Evolutionary conservation across 2,797 vertebrate genomes (phyloP), one percentile per base, ranked within the genome.

Genomic region (Petrocephalus sullivani): DNA sequence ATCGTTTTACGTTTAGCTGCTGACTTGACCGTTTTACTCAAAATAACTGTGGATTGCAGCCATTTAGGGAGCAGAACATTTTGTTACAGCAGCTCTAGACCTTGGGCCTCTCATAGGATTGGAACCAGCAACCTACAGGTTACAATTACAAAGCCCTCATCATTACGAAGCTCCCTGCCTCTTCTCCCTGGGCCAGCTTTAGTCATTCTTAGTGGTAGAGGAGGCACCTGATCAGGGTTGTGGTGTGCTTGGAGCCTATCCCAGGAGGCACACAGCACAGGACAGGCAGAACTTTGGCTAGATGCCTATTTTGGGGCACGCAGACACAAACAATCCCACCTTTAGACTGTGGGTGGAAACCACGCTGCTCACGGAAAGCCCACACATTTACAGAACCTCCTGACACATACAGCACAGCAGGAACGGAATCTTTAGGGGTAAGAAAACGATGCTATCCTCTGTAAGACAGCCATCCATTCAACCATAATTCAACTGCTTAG

Each of bases 81-180:
- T 46, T 46, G 6, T 46, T 78, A 46, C 16, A 46, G 71, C 37
- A 75, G 37, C 19, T 75, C 14, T 8, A 75, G 33, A 49, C 33
- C 46, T 83, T 83, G 19, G 41, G 49, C 3, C 81, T 53, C 81
- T 51, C 49, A 21, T 10, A 4, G 41, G 49, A 49, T 21, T 51
- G n/a, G 49, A 83, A 53, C 49, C 81, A 51, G 49, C 81, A 83
- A 83, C n/a, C 81, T 83, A 21, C n/a, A 49, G 81, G 81, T 53
- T 49, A 19, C 16, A 8, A 46, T 19, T 78, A 9, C 37, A 78
- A 46, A n/a, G 14, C 37, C 33, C 37, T 78, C 71, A 78, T 78
- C 71, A 49, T 1, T 83, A 83, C 53, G 49, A 49, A 83, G n/a
- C 49, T 83, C 81, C 21, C 81, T 83, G 49, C 81, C 28, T n/a